These are phyloP conservation scores for Pollenia labialis DNA, from an alignment of 2,888 invertebrate species.

Conservation along the genomic window DNA sequence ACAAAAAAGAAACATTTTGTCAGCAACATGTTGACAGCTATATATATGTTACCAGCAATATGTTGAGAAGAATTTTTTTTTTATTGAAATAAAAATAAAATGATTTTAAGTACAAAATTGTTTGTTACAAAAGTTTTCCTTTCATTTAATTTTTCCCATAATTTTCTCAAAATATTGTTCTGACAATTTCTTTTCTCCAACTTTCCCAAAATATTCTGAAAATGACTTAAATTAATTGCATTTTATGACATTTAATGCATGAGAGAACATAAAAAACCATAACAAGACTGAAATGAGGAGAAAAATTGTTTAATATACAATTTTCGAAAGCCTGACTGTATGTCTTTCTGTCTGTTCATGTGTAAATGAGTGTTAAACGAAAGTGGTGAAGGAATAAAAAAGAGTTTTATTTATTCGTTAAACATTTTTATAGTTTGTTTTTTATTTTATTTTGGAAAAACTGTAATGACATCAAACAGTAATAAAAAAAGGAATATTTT, in stretches of 20 bases:
- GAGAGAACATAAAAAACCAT: slow-evolving; percentile 30
- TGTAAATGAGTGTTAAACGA: slow-evolving; percentile 9
- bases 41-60: no score
- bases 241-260: slow-evolving; percentile 63
- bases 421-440: background rate
- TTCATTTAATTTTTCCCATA: no score
- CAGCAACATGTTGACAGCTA: no score
- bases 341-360: slow-evolving; percentile 18
- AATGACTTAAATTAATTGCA: slow-evolving; percentile 66
- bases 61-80: no score
- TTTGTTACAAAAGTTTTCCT: no score
- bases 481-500: slow-evolving; percentile 17
- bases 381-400: slow-evolving; percentile 7
- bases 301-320: slow-evolving; percentile 33
- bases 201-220: slow-evolving; percentile 10
- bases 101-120: no score
- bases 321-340: slow-evolving; percentile 20
- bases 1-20: no score
- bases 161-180: no score
- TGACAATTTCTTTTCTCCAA: no score
- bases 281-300: background rate
- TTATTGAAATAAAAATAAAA: no score
- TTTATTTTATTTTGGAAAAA: slow-evolving; percentile 4
- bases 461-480: slow-evolving; percentile 47
- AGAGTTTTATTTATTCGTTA: background rate